Conservation (phyloP, 2,797 vertebrate genomes). For the Pelochelys cantorii region DNA sequence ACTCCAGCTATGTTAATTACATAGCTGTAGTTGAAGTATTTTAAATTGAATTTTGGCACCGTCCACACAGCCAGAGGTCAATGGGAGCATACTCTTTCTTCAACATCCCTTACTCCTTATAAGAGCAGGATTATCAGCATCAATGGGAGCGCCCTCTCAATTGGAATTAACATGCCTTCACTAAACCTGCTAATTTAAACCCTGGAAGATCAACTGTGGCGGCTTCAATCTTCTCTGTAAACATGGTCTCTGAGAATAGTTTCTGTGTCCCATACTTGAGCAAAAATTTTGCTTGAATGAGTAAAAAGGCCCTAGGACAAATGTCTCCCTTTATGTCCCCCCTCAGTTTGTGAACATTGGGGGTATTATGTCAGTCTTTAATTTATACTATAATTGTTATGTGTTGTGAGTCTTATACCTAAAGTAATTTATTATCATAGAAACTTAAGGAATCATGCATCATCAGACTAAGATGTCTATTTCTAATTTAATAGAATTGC, state of each 20-base stretch:
- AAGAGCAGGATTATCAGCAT: too few relatives aligned
- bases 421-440: slow-evolving; percentile 76
- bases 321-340: not conserved
- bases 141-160: too few relatives aligned
- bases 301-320: not conserved
- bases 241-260: fast-evolving
- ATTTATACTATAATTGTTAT: slow-evolving; percentile 75
- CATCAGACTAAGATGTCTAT: slow-evolving; percentile 69
- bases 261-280: not conserved
- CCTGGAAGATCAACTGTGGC: too few relatives aligned
- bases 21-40: too few relatives aligned
- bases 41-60: too few relatives aligned
- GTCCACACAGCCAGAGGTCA: too few relatives aligned
- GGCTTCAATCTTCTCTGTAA: too few relatives aligned
- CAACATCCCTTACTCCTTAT: too few relatives aligned
- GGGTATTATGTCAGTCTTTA: slow-evolving; percentile 68
- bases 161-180: too few relatives aligned
- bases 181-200: too few relatives aligned
- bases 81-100: too few relatives aligned
- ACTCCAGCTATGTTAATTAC: too few relatives aligned
- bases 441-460: slow-evolving; percentile 74
- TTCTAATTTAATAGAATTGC: slow-evolving; percentile 76
- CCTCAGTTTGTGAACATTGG: slow-evolving; percentile 62
- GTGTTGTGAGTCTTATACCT: slow-evolving; percentile 74
- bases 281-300: not conserved